phyloP scores from a whole-genome alignment of 2,797 vertebrate genomes.

The Pseudochirops cupreus region DNA sequence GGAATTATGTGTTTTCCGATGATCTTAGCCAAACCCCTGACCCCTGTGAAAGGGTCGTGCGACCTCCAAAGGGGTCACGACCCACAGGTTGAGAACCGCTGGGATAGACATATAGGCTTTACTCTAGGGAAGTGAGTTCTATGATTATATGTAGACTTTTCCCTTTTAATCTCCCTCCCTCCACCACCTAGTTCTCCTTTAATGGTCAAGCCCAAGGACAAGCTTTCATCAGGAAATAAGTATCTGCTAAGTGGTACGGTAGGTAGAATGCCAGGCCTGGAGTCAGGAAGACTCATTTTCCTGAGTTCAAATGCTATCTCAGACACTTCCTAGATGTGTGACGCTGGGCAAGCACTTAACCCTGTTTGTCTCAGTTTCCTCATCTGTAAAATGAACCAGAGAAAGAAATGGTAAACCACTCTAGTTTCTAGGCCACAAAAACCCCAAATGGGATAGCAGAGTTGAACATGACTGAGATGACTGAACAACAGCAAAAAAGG shows the following conservation, averaged over 20 bases:
- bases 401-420: neutral
- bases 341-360: neutral
- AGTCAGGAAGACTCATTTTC: neutral
- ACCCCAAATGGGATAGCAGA: neutral
- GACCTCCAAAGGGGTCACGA: no score
- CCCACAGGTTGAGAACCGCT: no score
- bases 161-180: no score
- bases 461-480: neutral
- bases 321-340: neutral
- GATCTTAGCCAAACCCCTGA: no score
- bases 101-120: no score
- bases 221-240: neutral
- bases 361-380: neutral
- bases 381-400: neutral
- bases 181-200: no score
- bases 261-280: neutral
- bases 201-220: neutral
- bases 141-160: no score
- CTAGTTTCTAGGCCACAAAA: neutral
- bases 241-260: neutral
- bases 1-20: no score
- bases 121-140: no score
- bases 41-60: no score
- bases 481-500: neutral
- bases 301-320: neutral